A percentile compares a stretch with the other conserved stretches of the same genome.
phyloP scores from a whole-genome alignment of 2,113 vertebrate genomes.

The Uropsilus gracilis region DNA sequence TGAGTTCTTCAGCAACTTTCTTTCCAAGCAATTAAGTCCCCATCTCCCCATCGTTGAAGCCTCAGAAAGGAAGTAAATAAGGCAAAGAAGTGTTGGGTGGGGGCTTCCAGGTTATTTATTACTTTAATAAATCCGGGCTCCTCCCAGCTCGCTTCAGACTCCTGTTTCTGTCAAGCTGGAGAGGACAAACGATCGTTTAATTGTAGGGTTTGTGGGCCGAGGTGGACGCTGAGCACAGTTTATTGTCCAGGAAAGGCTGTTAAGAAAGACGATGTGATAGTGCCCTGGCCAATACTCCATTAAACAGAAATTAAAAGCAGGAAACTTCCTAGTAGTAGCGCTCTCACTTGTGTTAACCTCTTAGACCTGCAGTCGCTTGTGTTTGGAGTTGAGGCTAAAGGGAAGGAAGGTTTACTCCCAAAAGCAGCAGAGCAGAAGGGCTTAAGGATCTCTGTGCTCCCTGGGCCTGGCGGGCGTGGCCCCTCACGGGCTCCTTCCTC shows the following conservation, averaged over 20 bases:
- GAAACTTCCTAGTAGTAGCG: slow-evolving; percentile 44
- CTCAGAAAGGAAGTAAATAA: slow-evolving; percentile 81
- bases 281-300: slow-evolving; percentile 63
- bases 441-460: too few relatives aligned
- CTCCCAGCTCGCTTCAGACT: slow-evolving; percentile 72
- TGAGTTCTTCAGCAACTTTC: slow-evolving; percentile 76
- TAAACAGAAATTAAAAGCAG: slow-evolving; percentile 78
- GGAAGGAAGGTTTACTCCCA: not conserved
- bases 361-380: not conserved
- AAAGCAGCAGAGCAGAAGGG: not conserved
- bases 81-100: slow-evolving; percentile 72
- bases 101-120: slow-evolving; percentile 87
- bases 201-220: slow-evolving; percentile 73
- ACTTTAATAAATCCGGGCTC: slow-evolving; percentile 87
- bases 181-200: slow-evolving; percentile 77
- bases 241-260: slow-evolving; percentile 68
- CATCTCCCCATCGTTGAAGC: slow-evolving; percentile 84
- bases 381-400: not conserved
- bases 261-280: slow-evolving; percentile 56
- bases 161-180: slow-evolving; percentile 71
- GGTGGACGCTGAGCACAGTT: slow-evolving; percentile 53
- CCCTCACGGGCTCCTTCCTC: not conserved
- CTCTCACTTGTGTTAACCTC: slow-evolving; percentile 53
- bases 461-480: rapidly evolving
- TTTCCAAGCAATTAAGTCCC: slow-evolving; percentile 86